phyloP scores from a whole-genome alignment of 2,797 vertebrate species.

The Karalla daura region DNA sequence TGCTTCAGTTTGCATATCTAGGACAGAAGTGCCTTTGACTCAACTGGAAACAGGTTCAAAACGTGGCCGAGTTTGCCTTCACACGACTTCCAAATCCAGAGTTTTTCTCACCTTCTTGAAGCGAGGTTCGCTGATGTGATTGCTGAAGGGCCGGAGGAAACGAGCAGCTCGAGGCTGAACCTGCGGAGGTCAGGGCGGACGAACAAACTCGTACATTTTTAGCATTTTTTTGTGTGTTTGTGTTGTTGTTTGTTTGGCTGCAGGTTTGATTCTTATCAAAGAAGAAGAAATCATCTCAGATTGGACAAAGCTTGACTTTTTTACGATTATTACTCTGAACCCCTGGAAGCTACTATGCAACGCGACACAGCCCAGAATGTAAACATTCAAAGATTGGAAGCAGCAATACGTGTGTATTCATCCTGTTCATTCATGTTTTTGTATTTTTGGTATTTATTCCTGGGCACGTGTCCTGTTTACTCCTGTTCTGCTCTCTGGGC shows the following conservation, averaged over 20 bases:
- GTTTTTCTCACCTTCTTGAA: too few relatives aligned
- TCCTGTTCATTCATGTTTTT: slow-evolving; percentile 41
- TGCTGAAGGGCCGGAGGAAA: too few relatives aligned
- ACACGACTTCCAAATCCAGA: not conserved
- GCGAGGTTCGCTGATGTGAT: too few relatives aligned
- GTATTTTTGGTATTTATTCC: slow-evolving; percentile 75
- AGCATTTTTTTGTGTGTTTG: too few relatives aligned
- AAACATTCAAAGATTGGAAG: slow-evolving; percentile 56
- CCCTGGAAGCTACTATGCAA: slow-evolving; percentile 69
- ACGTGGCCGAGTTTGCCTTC: slow-evolving; percentile 11
- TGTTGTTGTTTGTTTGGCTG: too few relatives aligned
- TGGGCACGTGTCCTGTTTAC: slow-evolving; percentile 68
- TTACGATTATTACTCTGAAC: too few relatives aligned
- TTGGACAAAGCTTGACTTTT: slow-evolving; percentile 46
- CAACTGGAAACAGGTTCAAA: slow-evolving; percentile 62
- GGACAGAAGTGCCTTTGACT: slow-evolving; percentile 74
- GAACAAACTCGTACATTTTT: too few relatives aligned
- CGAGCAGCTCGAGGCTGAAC: too few relatives aligned
- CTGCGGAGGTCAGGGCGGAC: too few relatives aligned
- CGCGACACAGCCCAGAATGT: slow-evolving; percentile 56
- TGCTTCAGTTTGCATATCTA: slow-evolving; percentile 63
- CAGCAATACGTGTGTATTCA: slow-evolving; percentile 62
- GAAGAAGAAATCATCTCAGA: slow-evolving; percentile 66
- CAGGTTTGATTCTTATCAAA: slow-evolving; percentile 15
- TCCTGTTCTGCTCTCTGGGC: too few relatives aligned